phyloP scores from a whole-genome alignment of 1,140 invertebrate species.

The Physella acuta region DNA sequence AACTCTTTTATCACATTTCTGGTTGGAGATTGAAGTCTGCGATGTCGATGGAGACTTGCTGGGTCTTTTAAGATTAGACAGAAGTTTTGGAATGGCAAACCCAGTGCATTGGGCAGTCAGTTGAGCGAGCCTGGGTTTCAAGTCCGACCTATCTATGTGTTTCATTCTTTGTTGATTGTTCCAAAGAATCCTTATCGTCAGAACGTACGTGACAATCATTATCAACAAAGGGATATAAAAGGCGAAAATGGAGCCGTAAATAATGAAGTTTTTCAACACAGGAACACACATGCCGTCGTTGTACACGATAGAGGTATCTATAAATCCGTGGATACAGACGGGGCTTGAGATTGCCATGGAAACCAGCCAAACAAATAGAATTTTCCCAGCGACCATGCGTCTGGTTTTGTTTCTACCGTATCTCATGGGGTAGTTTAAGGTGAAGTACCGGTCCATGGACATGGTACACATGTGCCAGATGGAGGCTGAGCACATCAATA shows the following conservation, averaged over 20 bases:
- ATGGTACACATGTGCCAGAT: slow-evolving; percentile 98
- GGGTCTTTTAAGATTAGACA: not conserved
- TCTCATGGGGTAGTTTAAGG: slow-evolving; percentile 57
- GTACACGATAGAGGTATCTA: slow-evolving; percentile 60
- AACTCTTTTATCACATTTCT: not conserved
- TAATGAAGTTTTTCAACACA: slow-evolving; percentile 69
- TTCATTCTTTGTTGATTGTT: slow-evolving; percentile 50
- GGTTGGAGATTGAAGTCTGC: not conserved
- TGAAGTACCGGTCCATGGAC: slow-evolving; percentile 75
- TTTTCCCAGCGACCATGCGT: slow-evolving; percentile 81
- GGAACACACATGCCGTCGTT: slow-evolving; percentile 69
- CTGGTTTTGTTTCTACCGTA: slow-evolving; percentile 88
- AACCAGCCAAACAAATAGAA: slow-evolving; percentile 86
- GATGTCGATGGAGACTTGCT: not conserved
- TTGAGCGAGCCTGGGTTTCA: slow-evolving; percentile 31
- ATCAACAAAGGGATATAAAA: slow-evolving; percentile 94
- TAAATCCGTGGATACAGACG: slow-evolving; percentile 79
- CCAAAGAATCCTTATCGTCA: slow-evolving; percentile 73
- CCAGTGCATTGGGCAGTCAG: slow-evolving; percentile 30
- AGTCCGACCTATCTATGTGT: slow-evolving; percentile 43
- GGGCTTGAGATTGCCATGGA: slow-evolving; percentile 87
- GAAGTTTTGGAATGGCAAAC: slow-evolving; percentile 23
- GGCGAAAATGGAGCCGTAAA: slow-evolving; percentile 88
- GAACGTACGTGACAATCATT: slow-evolving; percentile 89
- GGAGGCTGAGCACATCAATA: slow-evolving; percentile 88